phyloP scores from a whole-genome alignment of 2,797 vertebrate species.

The Echiichthys vipera region DNA sequence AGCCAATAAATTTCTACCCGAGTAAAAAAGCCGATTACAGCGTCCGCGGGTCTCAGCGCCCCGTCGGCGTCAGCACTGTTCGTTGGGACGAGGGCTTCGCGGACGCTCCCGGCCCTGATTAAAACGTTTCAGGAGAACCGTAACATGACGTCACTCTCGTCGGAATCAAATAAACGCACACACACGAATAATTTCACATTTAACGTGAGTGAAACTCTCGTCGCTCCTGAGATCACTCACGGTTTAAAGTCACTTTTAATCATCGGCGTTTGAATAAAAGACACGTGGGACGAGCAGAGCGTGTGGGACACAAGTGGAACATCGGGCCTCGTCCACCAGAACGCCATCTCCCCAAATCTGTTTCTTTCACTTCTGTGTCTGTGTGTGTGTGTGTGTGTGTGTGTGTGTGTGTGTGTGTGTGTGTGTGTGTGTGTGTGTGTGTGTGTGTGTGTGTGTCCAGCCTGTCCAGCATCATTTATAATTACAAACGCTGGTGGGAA shows the following conservation, averaged over 20 bases:
- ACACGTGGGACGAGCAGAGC: no score
- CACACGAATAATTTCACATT: not conserved
- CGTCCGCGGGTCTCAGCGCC: not conserved
- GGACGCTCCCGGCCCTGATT: not conserved
- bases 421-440: no score
- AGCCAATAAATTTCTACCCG: constrained; percentile 35
- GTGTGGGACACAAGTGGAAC: no score
- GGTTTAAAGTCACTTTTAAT: no score
- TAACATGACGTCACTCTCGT: not conserved
- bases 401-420: no score
- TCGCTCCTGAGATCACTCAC: no score
- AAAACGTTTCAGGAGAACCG: not conserved
- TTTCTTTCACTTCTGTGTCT: no score
- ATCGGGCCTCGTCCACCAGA: no score
- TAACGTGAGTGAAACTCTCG: not conserved
- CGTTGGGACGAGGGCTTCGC: not conserved
- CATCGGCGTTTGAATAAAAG: no score
- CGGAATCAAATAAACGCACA: not conserved
- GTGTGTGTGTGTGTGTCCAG: no score
- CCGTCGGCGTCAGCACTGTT: constrained; percentile 13
- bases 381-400: no score
- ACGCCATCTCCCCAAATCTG: no score
- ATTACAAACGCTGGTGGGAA: constrained; percentile 20
- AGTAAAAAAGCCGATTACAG: constrained; percentile 15
- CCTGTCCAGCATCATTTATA: constrained; percentile 11